phyloP scores from a whole-genome alignment of 2,113 vertebrate species.

The Terrapene triunguis region DNA sequence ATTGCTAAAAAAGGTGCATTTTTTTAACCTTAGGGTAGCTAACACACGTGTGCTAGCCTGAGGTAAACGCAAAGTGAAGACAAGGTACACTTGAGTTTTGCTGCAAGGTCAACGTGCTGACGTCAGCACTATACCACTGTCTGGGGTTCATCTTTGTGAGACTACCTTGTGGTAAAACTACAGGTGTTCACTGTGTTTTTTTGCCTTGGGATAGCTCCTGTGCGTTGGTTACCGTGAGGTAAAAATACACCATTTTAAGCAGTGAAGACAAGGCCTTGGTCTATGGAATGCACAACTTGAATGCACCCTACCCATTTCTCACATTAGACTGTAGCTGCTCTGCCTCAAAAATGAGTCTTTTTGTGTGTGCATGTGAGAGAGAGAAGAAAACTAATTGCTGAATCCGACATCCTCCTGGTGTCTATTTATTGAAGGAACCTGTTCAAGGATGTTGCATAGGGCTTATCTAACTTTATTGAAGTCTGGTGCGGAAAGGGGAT shows the following conservation, averaged over 20 bases:
- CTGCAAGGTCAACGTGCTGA: too few species aligned
- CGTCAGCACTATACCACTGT: too few species aligned
- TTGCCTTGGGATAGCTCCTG: not conserved
- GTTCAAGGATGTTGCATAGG: not conserved
- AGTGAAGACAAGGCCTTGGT: not conserved
- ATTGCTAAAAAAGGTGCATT: not conserved
- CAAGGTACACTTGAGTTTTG: too few species aligned
- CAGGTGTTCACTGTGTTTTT: not conserved
- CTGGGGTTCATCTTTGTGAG: not conserved
- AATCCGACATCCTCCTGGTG: not conserved
- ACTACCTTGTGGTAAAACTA: not conserved
- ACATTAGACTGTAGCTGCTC: rapidly evolving
- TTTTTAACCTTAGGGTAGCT: too few species aligned
- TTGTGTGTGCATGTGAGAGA: not conserved
- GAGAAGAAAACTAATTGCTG: not conserved
- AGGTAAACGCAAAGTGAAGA: not conserved
- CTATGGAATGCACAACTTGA: not conserved
- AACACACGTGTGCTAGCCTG: not conserved
- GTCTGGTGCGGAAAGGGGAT: not conserved
- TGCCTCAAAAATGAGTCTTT: not conserved
- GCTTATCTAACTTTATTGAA: not conserved
- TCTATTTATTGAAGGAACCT: not conserved
- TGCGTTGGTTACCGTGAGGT: too few species aligned
- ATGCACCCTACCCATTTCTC: not conserved
- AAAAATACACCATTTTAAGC: too few species aligned